Evolutionary conservation across 2,888 invertebrate genomes (phyloP).

Genomic region (Oscheius sp.): DNA sequence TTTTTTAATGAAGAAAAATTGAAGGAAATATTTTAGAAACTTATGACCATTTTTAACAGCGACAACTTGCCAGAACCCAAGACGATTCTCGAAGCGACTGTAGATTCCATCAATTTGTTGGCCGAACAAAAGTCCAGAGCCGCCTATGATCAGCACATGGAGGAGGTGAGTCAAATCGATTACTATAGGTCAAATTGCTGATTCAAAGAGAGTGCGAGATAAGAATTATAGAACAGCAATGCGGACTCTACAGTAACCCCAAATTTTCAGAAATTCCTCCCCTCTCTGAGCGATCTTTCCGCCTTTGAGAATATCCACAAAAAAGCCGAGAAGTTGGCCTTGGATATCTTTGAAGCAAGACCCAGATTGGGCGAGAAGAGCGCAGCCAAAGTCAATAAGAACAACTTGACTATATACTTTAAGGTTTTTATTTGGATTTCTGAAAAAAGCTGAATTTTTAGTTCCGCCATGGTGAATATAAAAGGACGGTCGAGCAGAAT

Average conservation of each 20-base stretch:
- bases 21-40: slow-evolving; percentile 76
- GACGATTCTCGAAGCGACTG: slow-evolving; percentile 83
- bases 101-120: background rate
- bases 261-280: too few species aligned
- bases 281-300: too few species aligned
- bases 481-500: slow-evolving; percentile 8
- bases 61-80: slow-evolving; percentile 97
- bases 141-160: slow-evolving; percentile 2
- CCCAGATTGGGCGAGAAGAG: background rate
- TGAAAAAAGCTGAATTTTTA: background rate
- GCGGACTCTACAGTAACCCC: too few species aligned
- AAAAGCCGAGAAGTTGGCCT: background rate
- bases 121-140: slow-evolving; percentile 11
- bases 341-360: background rate
- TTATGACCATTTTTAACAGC: slow-evolving; percentile 94
- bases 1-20: background rate
- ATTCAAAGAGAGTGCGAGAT: too few species aligned
- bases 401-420: background rate
- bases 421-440: too few species aligned
- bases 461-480: slow-evolving; percentile 5
- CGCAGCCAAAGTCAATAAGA: background rate
- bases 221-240: too few species aligned
- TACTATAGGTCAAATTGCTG: too few species aligned
- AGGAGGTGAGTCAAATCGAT: too few species aligned
- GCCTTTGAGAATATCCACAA: too few species aligned